Evolutionary conservation across 2,888 invertebrate species (phyloP), one percentile per base, ranked within the genome.

Genomic region (Galeruca laticollis): DNA sequence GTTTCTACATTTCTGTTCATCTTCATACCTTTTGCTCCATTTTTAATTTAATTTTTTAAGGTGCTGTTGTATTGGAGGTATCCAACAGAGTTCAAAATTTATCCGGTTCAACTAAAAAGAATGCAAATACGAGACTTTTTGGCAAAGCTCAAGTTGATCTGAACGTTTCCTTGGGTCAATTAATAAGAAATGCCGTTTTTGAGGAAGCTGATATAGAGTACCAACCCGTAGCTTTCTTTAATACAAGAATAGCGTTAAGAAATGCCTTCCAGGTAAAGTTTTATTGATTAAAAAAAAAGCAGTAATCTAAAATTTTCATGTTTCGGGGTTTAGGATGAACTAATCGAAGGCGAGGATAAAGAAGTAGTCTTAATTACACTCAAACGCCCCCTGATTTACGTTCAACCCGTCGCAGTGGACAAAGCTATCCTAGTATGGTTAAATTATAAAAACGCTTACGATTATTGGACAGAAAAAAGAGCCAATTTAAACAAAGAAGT

Each of bases 391-490:
- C 89, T 99, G 74, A 92, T 99, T 73, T 97, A 98, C 86, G 94
- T 99, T 68, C 98, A 99, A 85, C 98, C 99, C 0, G 92, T 96
- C 81, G 99, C 99, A 9, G 94, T 99, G 64, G 99, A 99, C 86
- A 97, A 97, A 88, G 99, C 97, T 13, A 97, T 99, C 76, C 89
- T 99, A 20, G 97, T 99, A 57, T 99, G 99, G 99, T 88, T 99
- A 74, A 99, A 99, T 87, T 99, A 99, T 84, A 98, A 98, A 87
- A 99, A 98, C 86, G 98, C 99, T 0, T 99, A 99, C 83, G 98
- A 99, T 84, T 99, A 98, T 86, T 99, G 99, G 99, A 96, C 95
- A 77, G 98, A 98, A 84, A 98, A 99, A 86, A 87, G 98, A 4
- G 92, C 95, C 5, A 95, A 93, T 79, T 87, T 98, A 51, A 97